Evolutionary conservation across 1,140 invertebrate species (phyloP).

Genomic region (Neoseiulus cucumeris): DNA sequence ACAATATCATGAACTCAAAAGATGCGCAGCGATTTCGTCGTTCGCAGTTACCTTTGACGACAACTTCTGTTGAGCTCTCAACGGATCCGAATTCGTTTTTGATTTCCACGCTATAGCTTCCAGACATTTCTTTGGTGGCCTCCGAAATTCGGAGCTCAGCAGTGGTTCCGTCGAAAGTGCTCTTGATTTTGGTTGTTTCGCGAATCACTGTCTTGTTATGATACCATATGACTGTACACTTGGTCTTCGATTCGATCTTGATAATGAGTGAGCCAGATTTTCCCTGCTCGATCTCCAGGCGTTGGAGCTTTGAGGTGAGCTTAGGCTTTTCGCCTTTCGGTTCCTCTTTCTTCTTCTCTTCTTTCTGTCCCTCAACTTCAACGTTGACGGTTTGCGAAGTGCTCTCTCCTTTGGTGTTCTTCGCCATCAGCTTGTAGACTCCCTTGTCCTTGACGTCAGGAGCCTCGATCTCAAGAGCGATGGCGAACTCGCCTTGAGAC

Average conservation of each 20-base stretch:
- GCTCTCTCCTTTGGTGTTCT: slow-evolving; percentile 79
- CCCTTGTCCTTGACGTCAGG: slow-evolving; percentile 55
- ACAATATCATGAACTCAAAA: too few species aligned
- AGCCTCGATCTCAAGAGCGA: slow-evolving; percentile 35
- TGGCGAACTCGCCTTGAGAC: slow-evolving; percentile 22
- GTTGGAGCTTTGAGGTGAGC: slow-evolving; percentile 47
- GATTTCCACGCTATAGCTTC: slow-evolving; percentile 54
- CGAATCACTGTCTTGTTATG: slow-evolving; percentile 50
- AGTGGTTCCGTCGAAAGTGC: slow-evolving; percentile 56
- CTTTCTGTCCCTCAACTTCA: slow-evolving; percentile 18
- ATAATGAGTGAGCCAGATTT: not conserved
- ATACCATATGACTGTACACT: slow-evolving; percentile 62
- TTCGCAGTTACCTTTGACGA: slow-evolving; percentile 35
- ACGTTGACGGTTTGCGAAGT: slow-evolving; percentile 70
- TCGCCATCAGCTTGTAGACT: slow-evolving; percentile 67
- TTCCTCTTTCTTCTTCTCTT: slow-evolving; percentile 14
- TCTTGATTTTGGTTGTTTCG: slow-evolving; percentile 43
- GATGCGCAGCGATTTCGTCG: not conserved
- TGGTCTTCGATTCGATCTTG: slow-evolving; percentile 27
- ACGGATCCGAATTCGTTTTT: slow-evolving; percentile 60
- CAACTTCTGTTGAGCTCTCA: slow-evolving; percentile 52
- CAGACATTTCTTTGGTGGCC: slow-evolving; percentile 43
- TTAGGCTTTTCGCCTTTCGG: slow-evolving; percentile 46
- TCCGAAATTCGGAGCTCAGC: slow-evolving; percentile 49
- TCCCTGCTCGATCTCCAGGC: slow-evolving; percentile 24